Percentiles rank a stretch among this genome's conserved stretches.
Evolutionary conservation across 2,888 invertebrate genomes (phyloP).

Genomic region (Danaus chrysippus): DNA sequence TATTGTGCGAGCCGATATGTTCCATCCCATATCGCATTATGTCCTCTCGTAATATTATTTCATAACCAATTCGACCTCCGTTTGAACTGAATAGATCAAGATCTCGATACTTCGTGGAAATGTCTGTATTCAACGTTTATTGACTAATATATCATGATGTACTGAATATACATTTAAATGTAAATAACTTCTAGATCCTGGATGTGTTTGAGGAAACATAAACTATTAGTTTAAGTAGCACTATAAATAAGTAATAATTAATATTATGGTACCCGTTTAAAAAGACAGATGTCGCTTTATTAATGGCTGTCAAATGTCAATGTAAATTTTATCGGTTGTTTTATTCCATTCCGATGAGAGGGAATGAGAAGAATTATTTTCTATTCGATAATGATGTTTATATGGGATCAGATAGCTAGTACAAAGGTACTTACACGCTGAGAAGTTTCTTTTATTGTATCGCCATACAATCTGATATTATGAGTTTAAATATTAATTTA

Average conservation of each 20-base stretch:
- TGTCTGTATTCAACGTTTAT: slow-evolving; percentile 20
- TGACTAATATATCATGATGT: slow-evolving; percentile 22
- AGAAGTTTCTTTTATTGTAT: slow-evolving; percentile 33
- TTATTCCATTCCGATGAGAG: no score
- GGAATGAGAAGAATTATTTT: background rate
- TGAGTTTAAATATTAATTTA: slow-evolving; percentile 34
- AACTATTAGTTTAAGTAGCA: background rate
- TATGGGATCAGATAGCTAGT: slow-evolving; percentile 28
- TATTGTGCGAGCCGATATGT: no score
- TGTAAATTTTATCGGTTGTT: no score
- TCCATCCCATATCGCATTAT: slow-evolving; percentile 13
- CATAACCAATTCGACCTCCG: slow-evolving; percentile 29
- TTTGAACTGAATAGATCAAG: slow-evolving; percentile 32
- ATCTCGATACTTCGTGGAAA: slow-evolving; percentile 25
- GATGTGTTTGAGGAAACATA: background rate
- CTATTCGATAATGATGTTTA: slow-evolving; percentile 31
- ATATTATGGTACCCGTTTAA: no score
- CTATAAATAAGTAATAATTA: background rate
- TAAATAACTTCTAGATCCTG: background rate
- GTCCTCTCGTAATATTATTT: slow-evolving; percentile 29
- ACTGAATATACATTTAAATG: slow-evolving; percentile 12
- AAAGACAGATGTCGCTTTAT: no score
- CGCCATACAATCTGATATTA: slow-evolving; percentile 30
- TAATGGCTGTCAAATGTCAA: no score
- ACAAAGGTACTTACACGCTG: slow-evolving; percentile 31